Conservation (phyloP, 2,113 vertebrate species). For the Ellobius talpinus region DNA sequence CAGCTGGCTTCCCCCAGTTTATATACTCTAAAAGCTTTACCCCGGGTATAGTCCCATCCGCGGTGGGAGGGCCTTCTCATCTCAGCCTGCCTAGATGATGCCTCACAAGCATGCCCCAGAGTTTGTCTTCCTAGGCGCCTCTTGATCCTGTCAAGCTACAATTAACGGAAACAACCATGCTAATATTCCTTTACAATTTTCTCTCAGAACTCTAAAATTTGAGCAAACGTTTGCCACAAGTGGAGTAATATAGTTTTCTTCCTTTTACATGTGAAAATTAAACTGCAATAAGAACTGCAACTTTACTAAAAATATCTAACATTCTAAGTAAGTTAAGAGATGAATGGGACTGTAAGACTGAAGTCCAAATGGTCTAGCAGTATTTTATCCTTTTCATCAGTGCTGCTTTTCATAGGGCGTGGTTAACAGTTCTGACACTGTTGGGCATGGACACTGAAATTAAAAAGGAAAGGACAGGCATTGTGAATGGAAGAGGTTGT, state of each 20-base stretch:
- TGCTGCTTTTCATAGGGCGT: not conserved
- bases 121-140: not conserved
- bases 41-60: not conserved
- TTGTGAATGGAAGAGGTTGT: not conserved
- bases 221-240: not conserved
- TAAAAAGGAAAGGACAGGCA: not conserved
- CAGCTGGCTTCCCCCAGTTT: not conserved
- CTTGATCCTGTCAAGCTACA: not conserved
- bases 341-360: not conserved
- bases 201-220: not conserved
- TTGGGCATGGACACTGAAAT: not conserved
- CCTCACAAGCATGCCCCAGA: not conserved
- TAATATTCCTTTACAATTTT: not conserved
- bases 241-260: not conserved
- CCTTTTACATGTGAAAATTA: not conserved
- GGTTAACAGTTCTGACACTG: not conserved
- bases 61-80: not conserved
- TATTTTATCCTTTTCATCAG: not conserved
- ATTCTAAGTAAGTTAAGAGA: not conserved
- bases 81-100: not conserved
- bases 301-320: not conserved
- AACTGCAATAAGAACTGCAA: not conserved
- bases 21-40: not conserved
- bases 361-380: not conserved
- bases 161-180: not conserved